phyloP scores from a whole-genome alignment of 2,797 vertebrate genomes.

The Remorina albescens region DNA sequence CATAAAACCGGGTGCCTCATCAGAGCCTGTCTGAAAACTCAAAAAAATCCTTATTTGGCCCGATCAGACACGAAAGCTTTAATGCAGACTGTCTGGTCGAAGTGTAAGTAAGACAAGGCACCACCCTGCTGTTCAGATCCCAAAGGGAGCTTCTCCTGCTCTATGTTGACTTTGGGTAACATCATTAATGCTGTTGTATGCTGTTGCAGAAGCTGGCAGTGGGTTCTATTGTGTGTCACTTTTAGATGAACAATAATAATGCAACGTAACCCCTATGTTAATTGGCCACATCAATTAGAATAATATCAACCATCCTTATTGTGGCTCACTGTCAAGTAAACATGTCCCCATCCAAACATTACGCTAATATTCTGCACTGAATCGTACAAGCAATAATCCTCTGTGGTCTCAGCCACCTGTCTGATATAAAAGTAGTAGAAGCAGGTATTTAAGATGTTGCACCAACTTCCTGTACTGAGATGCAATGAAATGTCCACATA shows the following conservation, averaged over 20 bases:
- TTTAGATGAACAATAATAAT: constrained; percentile 37
- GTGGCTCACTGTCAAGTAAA: neutral
- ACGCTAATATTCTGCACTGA: neutral
- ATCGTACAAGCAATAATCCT: too few relatives aligned
- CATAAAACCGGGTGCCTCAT: neutral
- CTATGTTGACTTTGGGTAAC: constrained; percentile 27
- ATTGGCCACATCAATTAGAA: constrained; percentile 37
- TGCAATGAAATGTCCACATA: neutral
- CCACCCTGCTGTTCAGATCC: constrained; percentile 23
- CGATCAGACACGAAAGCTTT: constrained; percentile 16
- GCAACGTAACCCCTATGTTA: constrained; percentile 21
- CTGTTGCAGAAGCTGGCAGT: constrained; percentile 37
- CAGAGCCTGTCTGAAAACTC: constrained; percentile 9
- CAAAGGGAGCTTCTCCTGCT: constrained; percentile 31
- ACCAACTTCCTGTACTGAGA: neutral
- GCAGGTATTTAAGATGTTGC: neutral
- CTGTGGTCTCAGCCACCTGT: neutral
- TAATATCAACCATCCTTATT: constrained; percentile 21
- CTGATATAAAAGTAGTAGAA: neutral
- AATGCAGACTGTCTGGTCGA: constrained; percentile 10
- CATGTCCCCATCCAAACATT: constrained; percentile 4
- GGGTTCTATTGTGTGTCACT: constrained; percentile 27
- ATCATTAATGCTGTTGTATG: constrained; percentile 37
- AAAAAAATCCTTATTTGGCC: constrained; percentile 2
- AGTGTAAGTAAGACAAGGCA: constrained; percentile 42